These are phyloP conservation scores for Campoplex nolae DNA, from an alignment of 2,888 invertebrate species.

Conservation along the genomic window DNA sequence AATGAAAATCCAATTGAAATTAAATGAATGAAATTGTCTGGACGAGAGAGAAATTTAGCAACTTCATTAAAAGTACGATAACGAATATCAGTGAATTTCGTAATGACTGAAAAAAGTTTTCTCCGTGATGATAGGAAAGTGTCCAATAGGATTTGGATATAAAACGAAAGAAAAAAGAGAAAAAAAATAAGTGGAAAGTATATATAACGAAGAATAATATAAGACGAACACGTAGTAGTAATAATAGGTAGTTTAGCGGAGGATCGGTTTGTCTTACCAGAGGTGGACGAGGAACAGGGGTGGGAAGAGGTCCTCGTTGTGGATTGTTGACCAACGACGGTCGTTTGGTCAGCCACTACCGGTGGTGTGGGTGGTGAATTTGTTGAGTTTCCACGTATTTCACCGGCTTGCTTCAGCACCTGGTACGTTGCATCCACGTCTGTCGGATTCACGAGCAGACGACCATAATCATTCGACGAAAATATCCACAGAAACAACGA, in stretches of 20 bases:
- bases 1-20: not conserved
- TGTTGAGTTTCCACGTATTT: constrained; percentile 87
- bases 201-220: constrained; percentile 43
- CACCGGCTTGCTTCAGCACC: constrained; percentile 97
- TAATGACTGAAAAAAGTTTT: constrained; percentile 22
- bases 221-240: constrained; percentile 60
- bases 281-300: constrained; percentile 84
- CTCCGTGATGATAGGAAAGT: constrained; percentile 25
- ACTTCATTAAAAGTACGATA: not conserved
- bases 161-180: not conserved
- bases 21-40: not conserved
- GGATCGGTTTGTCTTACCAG: constrained; percentile 82
- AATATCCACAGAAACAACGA: constrained; percentile 26
- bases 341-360: constrained; percentile 81
- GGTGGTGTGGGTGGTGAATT: constrained; percentile 84
- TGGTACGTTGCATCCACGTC: constrained; percentile 97
- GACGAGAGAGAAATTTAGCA: not conserved
- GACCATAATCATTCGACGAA: constrained; percentile 29
- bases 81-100: not conserved
- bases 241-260: constrained; percentile 43
- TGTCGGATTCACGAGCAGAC: constrained; percentile 74
- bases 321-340: constrained; percentile 81
- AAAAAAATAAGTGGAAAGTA: constrained; percentile 26
- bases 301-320: constrained; percentile 83
- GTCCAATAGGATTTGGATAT: constrained; percentile 13